A percentile compares a stretch with the other conserved stretches of the same genome.
Evolutionary conservation across 2,888 invertebrate species (phyloP).

Genomic region (Scaptomyza tumidula): DNA sequence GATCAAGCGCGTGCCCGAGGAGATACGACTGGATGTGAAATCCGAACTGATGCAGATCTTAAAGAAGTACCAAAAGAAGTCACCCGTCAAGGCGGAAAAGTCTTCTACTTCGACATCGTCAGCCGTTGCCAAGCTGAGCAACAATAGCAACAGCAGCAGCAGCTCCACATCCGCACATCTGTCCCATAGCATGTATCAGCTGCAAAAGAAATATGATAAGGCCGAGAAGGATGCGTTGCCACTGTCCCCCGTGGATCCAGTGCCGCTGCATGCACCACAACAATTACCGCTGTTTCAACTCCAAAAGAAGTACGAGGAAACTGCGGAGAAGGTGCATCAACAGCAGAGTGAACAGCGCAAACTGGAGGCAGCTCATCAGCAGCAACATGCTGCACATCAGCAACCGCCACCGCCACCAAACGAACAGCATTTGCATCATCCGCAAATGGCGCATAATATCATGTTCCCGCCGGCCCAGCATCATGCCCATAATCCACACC

Average conservation of each 20-base stretch:
- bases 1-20: slow-evolving; percentile 83
- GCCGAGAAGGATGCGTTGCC: slow-evolving; percentile 81
- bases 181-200: slow-evolving; percentile 83
- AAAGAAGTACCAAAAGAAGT: slow-evolving; percentile 82
- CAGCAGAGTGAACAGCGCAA: slow-evolving; percentile 82
- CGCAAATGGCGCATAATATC: slow-evolving; percentile 83
- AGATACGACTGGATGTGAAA: slow-evolving; percentile 82
- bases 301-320: slow-evolving; percentile 83
- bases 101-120: slow-evolving; percentile 69
- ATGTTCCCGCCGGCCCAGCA: slow-evolving; percentile 83
- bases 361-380: slow-evolving; percentile 79
- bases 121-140: slow-evolving; percentile 62
- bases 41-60: slow-evolving; percentile 83
- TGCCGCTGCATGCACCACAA: slow-evolving; percentile 77
- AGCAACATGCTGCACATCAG: slow-evolving; percentile 76
- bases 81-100: slow-evolving; percentile 79
- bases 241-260: slow-evolving; percentile 80
- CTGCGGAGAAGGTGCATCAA: slow-evolving; percentile 81
- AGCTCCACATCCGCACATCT: slow-evolving; percentile 69
- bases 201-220: slow-evolving; percentile 83
- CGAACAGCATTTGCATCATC: slow-evolving; percentile 82
- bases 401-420: slow-evolving; percentile 83
- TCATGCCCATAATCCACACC: slow-evolving; percentile 82
- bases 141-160: slow-evolving; percentile 63
- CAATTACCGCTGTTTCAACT: slow-evolving; percentile 82